Conservation (phyloP, 2,888 invertebrate species). For the Leucophenga montana region DNA sequence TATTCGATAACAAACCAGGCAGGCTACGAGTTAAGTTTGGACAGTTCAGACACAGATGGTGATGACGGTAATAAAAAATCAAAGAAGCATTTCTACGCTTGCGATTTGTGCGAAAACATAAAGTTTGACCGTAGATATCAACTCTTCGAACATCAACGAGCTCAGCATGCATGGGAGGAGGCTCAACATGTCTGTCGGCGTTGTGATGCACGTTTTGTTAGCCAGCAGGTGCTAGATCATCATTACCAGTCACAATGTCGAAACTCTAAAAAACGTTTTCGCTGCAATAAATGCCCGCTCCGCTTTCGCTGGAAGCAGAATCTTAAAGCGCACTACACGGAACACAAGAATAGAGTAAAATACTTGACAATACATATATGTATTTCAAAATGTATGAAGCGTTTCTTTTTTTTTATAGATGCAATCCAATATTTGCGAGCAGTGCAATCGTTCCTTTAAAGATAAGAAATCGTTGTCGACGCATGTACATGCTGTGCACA, state of each 20-base stretch:
- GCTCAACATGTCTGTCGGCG: slow-evolving; percentile 75
- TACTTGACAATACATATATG: not conserved
- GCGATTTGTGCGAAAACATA: slow-evolving; percentile 61
- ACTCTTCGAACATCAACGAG: slow-evolving; percentile 67
- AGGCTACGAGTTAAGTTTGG: slow-evolving; percentile 62
- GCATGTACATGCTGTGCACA: slow-evolving; percentile 62
- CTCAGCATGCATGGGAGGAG: slow-evolving; percentile 73
- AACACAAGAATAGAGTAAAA: slow-evolving; percentile 39
- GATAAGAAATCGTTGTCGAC: slow-evolving; percentile 66
- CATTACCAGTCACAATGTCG: slow-evolving; percentile 74
- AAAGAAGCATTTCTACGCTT: slow-evolving; percentile 49
- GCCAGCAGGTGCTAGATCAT: slow-evolving; percentile 74
- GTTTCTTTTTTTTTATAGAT: slow-evolving; percentile 41
- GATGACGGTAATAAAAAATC: slow-evolving; percentile 26
- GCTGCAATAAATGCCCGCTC: slow-evolving; percentile 67
- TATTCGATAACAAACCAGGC: slow-evolving; percentile 63
- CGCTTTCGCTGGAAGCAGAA: slow-evolving; percentile 71
- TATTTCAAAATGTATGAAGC: slow-evolving; percentile 9
- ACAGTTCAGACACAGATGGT: slow-evolving; percentile 42
- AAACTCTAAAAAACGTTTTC: slow-evolving; percentile 65
- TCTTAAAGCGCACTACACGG: slow-evolving; percentile 59
- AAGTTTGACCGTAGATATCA: slow-evolving; percentile 67
- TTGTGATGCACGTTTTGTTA: slow-evolving; percentile 75
- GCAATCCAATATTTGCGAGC: slow-evolving; percentile 50
- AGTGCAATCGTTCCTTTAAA: slow-evolving; percentile 58